Conservation (phyloP, 2,888 invertebrate genomes). For the Caradrina clavipalpis region DNA sequence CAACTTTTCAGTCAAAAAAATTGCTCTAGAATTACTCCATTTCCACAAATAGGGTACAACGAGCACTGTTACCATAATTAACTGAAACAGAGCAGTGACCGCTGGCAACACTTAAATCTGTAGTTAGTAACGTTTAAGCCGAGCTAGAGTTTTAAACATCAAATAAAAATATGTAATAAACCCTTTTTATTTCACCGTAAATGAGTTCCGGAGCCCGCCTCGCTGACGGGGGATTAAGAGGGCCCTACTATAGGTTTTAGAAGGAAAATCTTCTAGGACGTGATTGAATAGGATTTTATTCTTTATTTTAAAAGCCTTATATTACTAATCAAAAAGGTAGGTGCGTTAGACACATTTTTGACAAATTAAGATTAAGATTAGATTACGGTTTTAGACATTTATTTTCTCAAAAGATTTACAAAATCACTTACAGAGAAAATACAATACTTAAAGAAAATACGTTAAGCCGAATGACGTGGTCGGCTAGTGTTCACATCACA, state of each 20-base stretch:
- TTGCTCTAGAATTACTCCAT: not conserved
- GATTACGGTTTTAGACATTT: no score
- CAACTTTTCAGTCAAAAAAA: not conserved
- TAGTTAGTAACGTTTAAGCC: conserved; percentile 64
- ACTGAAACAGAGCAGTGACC: conserved; percentile 43
- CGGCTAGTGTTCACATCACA: no score
- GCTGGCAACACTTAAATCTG: conserved; percentile 49
- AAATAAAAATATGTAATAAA: conserved; percentile 87
- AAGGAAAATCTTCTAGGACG: conserved; percentile 22
- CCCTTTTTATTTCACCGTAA: conserved; percentile 83
- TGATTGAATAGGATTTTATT: conserved; percentile 29
- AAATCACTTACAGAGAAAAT: no score
- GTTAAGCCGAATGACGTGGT: no score
- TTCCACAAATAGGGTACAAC: conserved; percentile 12
- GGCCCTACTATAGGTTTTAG: conserved; percentile 63
- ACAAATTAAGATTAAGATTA: no score
- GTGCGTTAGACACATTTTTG: no score
- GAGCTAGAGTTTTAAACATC: conserved; percentile 69
- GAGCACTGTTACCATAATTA: conserved; percentile 21
- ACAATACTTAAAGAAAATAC: no score
- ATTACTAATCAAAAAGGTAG: no score
- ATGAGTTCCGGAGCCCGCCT: conserved; percentile 81
- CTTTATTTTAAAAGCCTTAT: not conserved
- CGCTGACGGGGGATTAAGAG: conserved; percentile 80
- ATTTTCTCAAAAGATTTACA: no score